phyloP scores from a whole-genome alignment of 2,888 invertebrate genomes.

The Elegia similella region DNA sequence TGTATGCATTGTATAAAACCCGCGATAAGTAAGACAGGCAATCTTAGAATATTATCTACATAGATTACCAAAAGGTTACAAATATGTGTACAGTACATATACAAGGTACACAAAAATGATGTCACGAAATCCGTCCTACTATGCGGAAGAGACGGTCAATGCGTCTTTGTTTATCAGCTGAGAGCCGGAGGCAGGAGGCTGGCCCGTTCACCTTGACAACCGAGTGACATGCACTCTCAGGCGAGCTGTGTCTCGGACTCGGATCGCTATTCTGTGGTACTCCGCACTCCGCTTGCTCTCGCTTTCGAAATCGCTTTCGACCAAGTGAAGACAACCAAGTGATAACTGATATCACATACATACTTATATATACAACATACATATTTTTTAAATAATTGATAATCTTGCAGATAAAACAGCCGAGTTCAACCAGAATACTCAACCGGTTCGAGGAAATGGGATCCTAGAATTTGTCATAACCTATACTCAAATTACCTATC shows the following conservation, averaged over 20 bases:
- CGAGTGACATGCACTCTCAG: constrained; percentile 3
- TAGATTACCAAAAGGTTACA: background rate
- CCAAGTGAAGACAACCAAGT: background rate
- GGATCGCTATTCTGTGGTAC: background rate
- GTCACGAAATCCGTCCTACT: constrained; percentile 5
- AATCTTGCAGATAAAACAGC: no score
- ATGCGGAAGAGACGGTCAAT: constrained; percentile 12
- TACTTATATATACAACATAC: no score
- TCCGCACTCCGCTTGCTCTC: background rate
- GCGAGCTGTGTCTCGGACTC: background rate
- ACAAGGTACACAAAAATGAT: constrained; percentile 7
- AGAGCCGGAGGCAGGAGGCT: constrained; percentile 6
- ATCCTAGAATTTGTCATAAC: no score
- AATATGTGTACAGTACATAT: background rate
- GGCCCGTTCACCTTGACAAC: constrained; percentile 5
- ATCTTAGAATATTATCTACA: no score
- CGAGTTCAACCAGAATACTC: no score
- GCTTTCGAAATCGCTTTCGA: background rate
- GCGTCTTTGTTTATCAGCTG: constrained; percentile 3
- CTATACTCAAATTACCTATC: no score
- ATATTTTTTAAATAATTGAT: no score
- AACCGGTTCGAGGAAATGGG: no score
- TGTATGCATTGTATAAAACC: no score
- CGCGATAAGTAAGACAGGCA: no score
- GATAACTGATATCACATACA: no score